These are phyloP conservation scores for Vannuccia rotundouncinata DNA, from an alignment of 2,888 invertebrate genomes.

Conservation along the genomic window DNA sequence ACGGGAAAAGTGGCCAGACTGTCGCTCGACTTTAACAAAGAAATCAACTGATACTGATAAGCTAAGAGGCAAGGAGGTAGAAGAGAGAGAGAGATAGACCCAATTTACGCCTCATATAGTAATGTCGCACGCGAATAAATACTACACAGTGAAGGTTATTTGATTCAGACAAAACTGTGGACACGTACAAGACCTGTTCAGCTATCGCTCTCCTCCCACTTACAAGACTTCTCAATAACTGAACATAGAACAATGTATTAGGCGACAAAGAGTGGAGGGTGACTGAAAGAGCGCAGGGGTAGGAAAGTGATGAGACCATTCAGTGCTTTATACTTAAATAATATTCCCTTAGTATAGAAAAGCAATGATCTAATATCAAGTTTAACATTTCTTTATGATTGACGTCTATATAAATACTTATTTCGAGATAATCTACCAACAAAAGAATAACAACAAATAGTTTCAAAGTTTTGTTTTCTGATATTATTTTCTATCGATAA, in stretches of 20 bases:
- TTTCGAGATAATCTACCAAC: no score
- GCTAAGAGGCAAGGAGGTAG: neutral
- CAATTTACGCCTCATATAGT: neutral
- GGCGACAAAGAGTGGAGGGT: neutral
- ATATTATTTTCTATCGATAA: no score
- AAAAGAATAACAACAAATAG: no score
- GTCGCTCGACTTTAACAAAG: neutral
- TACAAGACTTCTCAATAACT: neutral
- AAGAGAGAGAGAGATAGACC: neutral
- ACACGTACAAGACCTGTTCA: constrained; percentile 7
- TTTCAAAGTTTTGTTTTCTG: no score
- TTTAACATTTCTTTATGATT: no score
- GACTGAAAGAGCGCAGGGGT: no score
- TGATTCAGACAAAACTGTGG: constrained; percentile 3
- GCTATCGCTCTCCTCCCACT: neutral
- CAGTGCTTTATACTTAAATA: no score
- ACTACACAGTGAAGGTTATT: neutral
- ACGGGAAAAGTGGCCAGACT: neutral
- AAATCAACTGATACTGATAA: no score
- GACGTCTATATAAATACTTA: no score
- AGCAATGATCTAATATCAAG: no score
- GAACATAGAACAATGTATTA: neutral
- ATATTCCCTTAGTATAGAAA: no score
- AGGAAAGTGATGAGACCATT: no score
- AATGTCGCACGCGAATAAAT: neutral